These are phyloP conservation scores for Shargacucullia verbasci DNA, from an alignment of 2,888 invertebrate genomes.

Conservation along the genomic window DNA sequence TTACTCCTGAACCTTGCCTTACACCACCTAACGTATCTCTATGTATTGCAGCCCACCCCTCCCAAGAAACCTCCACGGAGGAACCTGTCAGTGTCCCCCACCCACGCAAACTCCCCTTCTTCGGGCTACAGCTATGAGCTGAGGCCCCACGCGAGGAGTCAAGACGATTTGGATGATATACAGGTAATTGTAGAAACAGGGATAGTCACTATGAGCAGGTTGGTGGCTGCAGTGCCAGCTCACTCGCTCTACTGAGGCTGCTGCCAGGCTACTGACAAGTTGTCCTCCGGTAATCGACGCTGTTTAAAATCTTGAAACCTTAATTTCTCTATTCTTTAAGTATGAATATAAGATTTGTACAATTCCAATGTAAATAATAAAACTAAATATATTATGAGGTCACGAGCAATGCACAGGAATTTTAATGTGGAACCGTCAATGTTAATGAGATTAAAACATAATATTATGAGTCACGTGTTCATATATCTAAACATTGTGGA, in stretches of 20 bases:
- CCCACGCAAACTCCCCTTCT: slow-evolving; percentile 90
- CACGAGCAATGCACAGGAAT: slow-evolving; percentile 30
- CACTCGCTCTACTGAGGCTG: too few species aligned
- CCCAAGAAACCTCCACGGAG: slow-evolving; percentile 97
- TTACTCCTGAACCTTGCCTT: slow-evolving; percentile 1
- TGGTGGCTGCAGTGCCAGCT: too few species aligned
- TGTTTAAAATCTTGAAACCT: too few species aligned
- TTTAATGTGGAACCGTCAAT: slow-evolving; percentile 43
- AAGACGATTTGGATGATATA: slow-evolving; percentile 92
- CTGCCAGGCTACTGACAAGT: too few species aligned
- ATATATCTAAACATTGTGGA: slow-evolving; percentile 2
- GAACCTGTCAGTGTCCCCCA: slow-evolving; percentile 95
- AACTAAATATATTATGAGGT: slow-evolving; percentile 9
- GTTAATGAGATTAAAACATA: slow-evolving; percentile 34
- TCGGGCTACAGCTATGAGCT: slow-evolving; percentile 89
- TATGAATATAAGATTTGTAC: slow-evolving; percentile 20
- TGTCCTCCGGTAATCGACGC: too few species aligned
- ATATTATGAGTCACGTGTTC: slow-evolving; percentile 25
- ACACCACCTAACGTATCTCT: slow-evolving; percentile 45
- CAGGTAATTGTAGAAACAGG: slow-evolving; percentile 71
- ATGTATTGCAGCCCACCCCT: slow-evolving; percentile 91
- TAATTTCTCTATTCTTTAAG: too few species aligned
- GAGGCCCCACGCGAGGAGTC: slow-evolving; percentile 91
- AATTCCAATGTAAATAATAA: slow-evolving; percentile 11
- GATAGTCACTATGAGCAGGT: too few species aligned